phyloP scores from a whole-genome alignment of 1,140 invertebrate genomes.

The Radopholus similis region DNA sequence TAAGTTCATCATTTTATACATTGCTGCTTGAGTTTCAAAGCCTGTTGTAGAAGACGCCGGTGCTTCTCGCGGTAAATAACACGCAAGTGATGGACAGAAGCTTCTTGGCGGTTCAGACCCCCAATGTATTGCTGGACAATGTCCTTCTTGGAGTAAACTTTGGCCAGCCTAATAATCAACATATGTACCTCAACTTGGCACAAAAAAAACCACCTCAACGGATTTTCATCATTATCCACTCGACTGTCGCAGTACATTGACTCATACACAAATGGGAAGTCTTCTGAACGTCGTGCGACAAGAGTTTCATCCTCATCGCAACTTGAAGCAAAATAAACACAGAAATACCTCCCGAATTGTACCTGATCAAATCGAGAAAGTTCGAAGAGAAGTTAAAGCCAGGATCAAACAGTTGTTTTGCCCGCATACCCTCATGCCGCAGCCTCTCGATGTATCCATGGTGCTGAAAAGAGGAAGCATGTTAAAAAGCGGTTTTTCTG shows the following conservation, averaged over 20 bases:
- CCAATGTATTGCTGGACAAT: neutral
- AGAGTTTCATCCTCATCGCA: conserved; percentile 12
- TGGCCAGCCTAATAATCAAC: neutral
- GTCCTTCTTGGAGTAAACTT: conserved; percentile 1
- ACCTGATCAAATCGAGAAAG: neutral
- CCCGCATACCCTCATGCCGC: neutral
- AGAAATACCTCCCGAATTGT: neutral
- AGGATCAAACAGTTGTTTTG: conserved; percentile 8
- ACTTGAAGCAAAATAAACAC: neutral
- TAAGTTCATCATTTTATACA: too few species aligned
- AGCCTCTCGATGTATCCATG: conserved; percentile 5
- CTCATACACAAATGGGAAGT: conserved; percentile 15
- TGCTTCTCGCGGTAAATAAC: conserved; percentile 12
- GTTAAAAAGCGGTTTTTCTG: neutral
- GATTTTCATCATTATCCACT: conserved; percentile 9
- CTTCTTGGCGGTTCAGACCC: neutral
- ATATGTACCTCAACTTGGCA: neutral
- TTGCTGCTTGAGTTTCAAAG: neutral
- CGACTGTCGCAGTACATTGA: conserved; percentile 13
- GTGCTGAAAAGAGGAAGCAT: neutral
- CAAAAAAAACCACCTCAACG: conserved; percentile 2
- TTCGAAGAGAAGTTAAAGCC: neutral
- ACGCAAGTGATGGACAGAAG: neutral
- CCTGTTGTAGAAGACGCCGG: neutral
- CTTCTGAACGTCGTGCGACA: neutral